Conservation (phyloP, 2,888 invertebrate species). For the Luperina testacea region DNA sequence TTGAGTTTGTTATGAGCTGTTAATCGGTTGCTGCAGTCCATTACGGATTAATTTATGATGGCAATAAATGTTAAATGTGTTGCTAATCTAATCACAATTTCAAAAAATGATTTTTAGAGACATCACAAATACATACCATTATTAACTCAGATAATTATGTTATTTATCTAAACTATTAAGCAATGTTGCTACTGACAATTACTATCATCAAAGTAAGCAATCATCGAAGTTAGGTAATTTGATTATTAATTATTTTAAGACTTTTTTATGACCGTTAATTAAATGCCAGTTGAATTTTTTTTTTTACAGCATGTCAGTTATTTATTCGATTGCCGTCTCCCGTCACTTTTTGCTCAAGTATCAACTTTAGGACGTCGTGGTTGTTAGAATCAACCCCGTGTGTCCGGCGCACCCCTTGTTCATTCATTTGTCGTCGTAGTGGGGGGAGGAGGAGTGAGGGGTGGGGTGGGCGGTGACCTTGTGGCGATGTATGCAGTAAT, state of each 20-base stretch:
- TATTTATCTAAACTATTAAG: not conserved
- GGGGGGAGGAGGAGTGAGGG: slow-evolving; percentile 34
- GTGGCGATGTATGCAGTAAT: slow-evolving; percentile 48
- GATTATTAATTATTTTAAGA: not conserved
- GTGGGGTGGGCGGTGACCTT: slow-evolving; percentile 63
- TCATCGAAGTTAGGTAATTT: not conserved
- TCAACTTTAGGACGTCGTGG: slow-evolving; percentile 62
- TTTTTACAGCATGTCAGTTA: not conserved
- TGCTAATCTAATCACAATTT: slow-evolving; percentile 18
- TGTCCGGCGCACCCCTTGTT: slow-evolving; percentile 78
- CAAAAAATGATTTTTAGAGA: slow-evolving; percentile 2
- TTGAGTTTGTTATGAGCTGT: slow-evolving; percentile 37
- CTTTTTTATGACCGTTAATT: not conserved
- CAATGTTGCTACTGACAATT: not conserved
- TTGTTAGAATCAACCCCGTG: slow-evolving; percentile 69
- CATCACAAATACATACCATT: not conserved
- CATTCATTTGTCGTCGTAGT: slow-evolving; percentile 81
- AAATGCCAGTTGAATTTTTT: not conserved
- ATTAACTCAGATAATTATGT: not conserved
- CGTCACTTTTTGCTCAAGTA: slow-evolving; percentile 61
- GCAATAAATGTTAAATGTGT: slow-evolving; percentile 21
- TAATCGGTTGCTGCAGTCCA: slow-evolving; percentile 32
- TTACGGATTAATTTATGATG: slow-evolving; percentile 15
- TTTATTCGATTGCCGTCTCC: not conserved
- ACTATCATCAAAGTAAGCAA: no score